Percentiles rank a stretch among this genome's conserved stretches.
Evolutionary conservation across 1,140 invertebrate genomes (phyloP).

Genomic region (Harpegnathos saltator): DNA sequence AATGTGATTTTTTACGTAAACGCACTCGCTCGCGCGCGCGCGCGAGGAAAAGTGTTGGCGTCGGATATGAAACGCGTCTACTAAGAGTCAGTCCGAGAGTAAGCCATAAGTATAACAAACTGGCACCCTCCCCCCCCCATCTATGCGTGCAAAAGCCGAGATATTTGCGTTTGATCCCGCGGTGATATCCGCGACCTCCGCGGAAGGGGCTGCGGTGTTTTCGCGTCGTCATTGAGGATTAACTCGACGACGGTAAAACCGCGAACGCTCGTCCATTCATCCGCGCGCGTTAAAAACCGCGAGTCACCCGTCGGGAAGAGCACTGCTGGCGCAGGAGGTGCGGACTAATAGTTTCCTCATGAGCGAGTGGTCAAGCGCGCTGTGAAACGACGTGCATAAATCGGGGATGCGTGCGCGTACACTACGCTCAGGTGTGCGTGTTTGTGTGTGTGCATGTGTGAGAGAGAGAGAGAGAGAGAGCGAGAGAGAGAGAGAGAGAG

Average conservation of each 20-base stretch:
- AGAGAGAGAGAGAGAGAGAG: too few relatives aligned
- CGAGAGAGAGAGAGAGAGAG: too few relatives aligned
- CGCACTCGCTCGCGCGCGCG: not conserved
- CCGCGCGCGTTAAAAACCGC: too few relatives aligned
- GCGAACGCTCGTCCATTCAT: too few relatives aligned
- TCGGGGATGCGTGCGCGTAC: not conserved
- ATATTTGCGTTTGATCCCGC: not conserved
- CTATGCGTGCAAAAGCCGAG: not conserved
- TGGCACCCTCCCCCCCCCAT: not conserved
- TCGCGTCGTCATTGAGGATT: not conserved
- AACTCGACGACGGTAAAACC: not conserved
- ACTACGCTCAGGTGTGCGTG: too few relatives aligned
- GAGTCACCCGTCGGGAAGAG: too few relatives aligned
- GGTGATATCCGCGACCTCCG: not conserved
- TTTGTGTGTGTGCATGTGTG: too few relatives aligned
- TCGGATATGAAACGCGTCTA: not conserved
- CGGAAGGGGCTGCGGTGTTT: not conserved
- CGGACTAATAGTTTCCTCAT: too few relatives aligned
- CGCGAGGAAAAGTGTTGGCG: not conserved
- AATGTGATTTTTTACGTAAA: not conserved
- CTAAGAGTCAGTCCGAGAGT: not conserved
- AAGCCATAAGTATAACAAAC: slow-evolving; percentile 19
- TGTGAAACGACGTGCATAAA: slow-evolving; percentile 2
- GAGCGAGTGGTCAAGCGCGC: too few relatives aligned
- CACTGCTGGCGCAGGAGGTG: too few relatives aligned